Evolutionary conservation across 2,888 invertebrate genomes (phyloP).

Genomic region (Ophonus ardosiacus): DNA sequence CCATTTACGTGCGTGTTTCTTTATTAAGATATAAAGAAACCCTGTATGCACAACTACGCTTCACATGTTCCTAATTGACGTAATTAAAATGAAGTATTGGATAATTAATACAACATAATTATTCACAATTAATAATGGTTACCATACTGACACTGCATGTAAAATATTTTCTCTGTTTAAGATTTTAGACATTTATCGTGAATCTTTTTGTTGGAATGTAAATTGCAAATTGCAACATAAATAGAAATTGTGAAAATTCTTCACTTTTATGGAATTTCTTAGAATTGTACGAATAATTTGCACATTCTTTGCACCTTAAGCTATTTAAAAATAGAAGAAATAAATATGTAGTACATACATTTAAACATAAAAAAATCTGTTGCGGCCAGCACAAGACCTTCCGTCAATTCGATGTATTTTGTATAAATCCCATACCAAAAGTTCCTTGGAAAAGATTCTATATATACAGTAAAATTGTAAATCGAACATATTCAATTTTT

Average conservation of each 20-base stretch:
- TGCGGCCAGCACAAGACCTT: too few species aligned
- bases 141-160: not conserved
- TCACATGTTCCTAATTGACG: slow-evolving; percentile 27
- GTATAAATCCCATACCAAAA: too few species aligned
- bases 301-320: not conserved
- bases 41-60: not conserved
- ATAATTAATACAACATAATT: slow-evolving; percentile 37
- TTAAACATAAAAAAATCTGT: too few species aligned
- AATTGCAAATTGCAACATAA: not conserved
- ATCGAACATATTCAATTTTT: too few species aligned
- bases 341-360: not conserved
- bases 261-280: not conserved
- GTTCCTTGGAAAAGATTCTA: too few species aligned
- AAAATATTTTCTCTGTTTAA: slow-evolving; percentile 20
- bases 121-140: slow-evolving; percentile 32
- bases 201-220: slow-evolving; percentile 18
- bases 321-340: not conserved
- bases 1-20: slow-evolving; percentile 24
- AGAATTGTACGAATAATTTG: slow-evolving; percentile 1
- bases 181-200: not conserved
- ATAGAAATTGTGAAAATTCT: not conserved
- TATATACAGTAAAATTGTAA: too few species aligned
- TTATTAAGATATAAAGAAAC: slow-evolving; percentile 35
- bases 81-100: slow-evolving; percentile 39
- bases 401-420: too few species aligned